A percentile compares a stretch with the other conserved stretches of the same genome.
phyloP scores from a whole-genome alignment of 30 jellyfish, hydroid and myxozoan genomes.

The Clytia hemisphaerica region DNA sequence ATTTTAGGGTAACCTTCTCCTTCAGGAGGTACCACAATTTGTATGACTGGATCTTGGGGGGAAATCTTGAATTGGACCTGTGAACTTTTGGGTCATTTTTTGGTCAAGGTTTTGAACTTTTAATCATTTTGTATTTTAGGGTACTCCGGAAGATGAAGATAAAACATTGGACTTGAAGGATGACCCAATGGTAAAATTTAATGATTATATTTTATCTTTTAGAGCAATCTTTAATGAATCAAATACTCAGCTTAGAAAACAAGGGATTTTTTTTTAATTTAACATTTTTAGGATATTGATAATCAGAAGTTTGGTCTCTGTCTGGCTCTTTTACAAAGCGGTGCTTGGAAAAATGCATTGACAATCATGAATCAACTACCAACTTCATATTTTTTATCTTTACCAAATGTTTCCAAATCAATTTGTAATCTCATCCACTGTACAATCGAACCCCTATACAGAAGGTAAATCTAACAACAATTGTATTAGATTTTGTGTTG shows the following conservation, averaged over 20 bases:
- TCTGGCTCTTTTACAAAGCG: slow-evolving; percentile 64
- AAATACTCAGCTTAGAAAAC: neutral
- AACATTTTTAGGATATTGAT: slow-evolving; percentile 55
- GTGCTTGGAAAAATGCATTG: slow-evolving; percentile 94
- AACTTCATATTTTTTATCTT: slow-evolving; percentile 37
- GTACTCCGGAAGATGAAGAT: slow-evolving; percentile 41
- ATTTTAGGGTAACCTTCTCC: too few relatives aligned
- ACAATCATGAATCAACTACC: slow-evolving; percentile 77
- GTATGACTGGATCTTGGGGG: too few relatives aligned
- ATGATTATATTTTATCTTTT: neutral
- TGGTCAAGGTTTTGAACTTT: too few relatives aligned
- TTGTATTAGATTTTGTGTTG: too few relatives aligned
- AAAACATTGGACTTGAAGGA: slow-evolving; percentile 31
- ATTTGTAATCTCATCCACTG: slow-evolving; percentile 74
- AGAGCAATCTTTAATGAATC: neutral
- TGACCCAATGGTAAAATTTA: slow-evolving; percentile 45
- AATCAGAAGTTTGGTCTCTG: slow-evolving; percentile 88
- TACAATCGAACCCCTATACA: slow-evolving; percentile 67
- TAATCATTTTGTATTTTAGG: neutral
- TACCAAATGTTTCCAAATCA: slow-evolving; percentile 42
- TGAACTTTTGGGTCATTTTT: too few relatives aligned
- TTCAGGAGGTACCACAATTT: too few relatives aligned
- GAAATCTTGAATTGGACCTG: too few relatives aligned
- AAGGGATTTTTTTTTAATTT: too few relatives aligned
- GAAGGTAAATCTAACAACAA: slow-evolving; percentile 72